These are phyloP conservation scores for Cosmopolites sordidus DNA, from an alignment of 2,888 invertebrate species.

Conservation along the genomic window DNA sequence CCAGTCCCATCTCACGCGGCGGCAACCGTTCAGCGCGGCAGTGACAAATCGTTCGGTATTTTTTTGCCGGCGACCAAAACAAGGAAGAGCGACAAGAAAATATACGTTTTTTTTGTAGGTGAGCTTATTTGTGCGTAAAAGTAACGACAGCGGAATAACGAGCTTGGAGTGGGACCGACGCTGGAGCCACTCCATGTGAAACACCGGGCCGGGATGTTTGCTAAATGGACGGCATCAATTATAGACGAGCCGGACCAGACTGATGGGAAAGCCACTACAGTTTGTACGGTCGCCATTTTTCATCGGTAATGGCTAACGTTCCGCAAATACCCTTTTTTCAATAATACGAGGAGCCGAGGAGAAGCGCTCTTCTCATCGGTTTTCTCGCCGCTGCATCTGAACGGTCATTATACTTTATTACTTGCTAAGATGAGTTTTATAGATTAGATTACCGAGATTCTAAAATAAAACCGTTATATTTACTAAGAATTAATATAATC, in stretches of 20 bases:
- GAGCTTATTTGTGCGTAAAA: constrained; percentile 17
- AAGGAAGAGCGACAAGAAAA: constrained; percentile 17
- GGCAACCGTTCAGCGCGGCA: constrained; percentile 10
- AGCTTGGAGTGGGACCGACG: background rate
- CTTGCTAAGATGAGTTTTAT: too few relatives aligned
- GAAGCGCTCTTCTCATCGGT: background rate
- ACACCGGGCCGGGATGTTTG: constrained; percentile 18
- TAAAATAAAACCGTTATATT: too few relatives aligned
- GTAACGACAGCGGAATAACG: constrained; percentile 20
- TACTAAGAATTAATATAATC: too few relatives aligned
- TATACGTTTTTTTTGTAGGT: constrained; percentile 20
- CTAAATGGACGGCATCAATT: constrained; percentile 21
- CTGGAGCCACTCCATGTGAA: constrained; percentile 7
- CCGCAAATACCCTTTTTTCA: background rate
- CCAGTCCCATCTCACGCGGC: too few relatives aligned
- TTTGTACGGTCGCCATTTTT: constrained; percentile 2
- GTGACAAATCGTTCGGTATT: constrained; percentile 15
- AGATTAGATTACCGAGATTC: too few relatives aligned
- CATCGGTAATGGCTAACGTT: background rate
- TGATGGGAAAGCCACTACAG: constrained; percentile 12
- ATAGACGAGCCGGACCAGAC: constrained; percentile 8
- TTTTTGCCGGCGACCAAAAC: constrained; percentile 11
- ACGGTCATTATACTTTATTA: background rate
- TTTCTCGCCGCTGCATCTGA: background rate
- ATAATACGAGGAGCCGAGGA: background rate